Base-by-base conservation (phyloP, 2,797 vertebrate genomes). In the Micromesistius poutassou region DNA sequence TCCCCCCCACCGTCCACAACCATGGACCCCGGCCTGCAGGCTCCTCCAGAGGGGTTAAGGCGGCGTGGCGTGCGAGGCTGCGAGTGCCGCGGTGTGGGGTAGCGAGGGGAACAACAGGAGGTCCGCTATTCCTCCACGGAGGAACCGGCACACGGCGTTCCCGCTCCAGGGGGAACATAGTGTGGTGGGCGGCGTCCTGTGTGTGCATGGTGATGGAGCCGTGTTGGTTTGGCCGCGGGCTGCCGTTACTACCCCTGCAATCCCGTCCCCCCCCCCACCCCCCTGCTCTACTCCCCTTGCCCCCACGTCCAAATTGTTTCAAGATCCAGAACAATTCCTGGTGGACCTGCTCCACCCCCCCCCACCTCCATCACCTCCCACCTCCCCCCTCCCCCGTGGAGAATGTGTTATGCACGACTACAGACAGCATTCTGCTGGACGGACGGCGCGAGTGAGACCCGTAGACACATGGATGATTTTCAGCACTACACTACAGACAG, bases 91-190 rank as follows among this genome's bases (percentile, higher is more conserved):
- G 68, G 78, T 1, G 22, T 55, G 74, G 78, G 78, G 76, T 22
- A 25, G 79, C 46, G 74, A 83, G 82, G 85, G 84, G 79, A 81
- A 88, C 81, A 77, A 80, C 76, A 83, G 81, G 87, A 89, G 89
- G 88, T 86, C 83, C 88, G 86, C 84, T 35, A 71, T 84, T 85
- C 78, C 78, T 81, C 79, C 81, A 88, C 79, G 81, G 87, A 86
- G 86, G 83, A 93, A 91, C 89, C 81, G 25, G 91, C 88, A 93
- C 92, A 92, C 78, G 86, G 80, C 92, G 93, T 93, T 94, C 93
- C 86, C 78, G 79, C 88, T 91, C 80, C 33, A 82, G 82, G 88
- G 91, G 13, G 90, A 76, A 81, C 83, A 81, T 22, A 80, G 83
- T 81, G 84, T 82, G 78, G 75, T 42, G 75, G 76, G 77, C 73